Evolutionary conservation across 2,888 invertebrate species (phyloP), one percentile per base, ranked within the genome.

Genomic region (Cerastoderma edule): DNA sequence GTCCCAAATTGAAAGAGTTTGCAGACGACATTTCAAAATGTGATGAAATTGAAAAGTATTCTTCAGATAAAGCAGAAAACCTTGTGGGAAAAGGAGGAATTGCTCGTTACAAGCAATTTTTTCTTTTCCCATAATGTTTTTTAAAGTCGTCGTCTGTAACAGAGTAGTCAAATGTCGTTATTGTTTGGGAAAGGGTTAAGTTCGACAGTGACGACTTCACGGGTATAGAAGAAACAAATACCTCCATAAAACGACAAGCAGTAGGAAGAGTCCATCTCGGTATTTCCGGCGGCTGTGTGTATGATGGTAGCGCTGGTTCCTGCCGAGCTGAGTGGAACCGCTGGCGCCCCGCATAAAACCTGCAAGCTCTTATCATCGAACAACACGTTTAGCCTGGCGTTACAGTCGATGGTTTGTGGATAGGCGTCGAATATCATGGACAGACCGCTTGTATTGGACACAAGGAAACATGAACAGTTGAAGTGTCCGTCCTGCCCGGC

Each of bases 171-270:
- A n/a, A n/a, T n/a, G n/a, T n/a, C n/a, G n/a, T n/a, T n/a, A n/a
- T n/a, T n/a, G n/a, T n/a, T n/a, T n/a, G n/a, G n/a, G n/a, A n/a
- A n/a, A n/a, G n/a, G n/a, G n/a, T n/a, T n/a, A n/a, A n/a, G n/a
- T n/a, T n/a, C n/a, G n/a, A n/a, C n/a, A n/a, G n/a, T n/a, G n/a
- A n/a, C n/a, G n/a, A n/a, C n/a, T n/a, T n/a, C n/a, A n/a, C n/a
- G n/a, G n/a, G n/a, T n/a, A n/a, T n/a, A n/a, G n/a, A n/a, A 19
- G n/a, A n/a, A n/a, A n/a, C n/a, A n/a, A n/a, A 56, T 72, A 78
- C 77, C 67, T 44, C 54, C 44, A 54, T 30, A 48, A 39, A 78
- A 78, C 10, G 73, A 69, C 13, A 78, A 19, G 39, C 77, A 78
- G 28, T 78, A 78, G 19, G 54, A 56, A 5, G 77, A 69, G 35